phyloP scores from a whole-genome alignment of 2,888 invertebrate genomes.

The Lymantria monacha region DNA sequence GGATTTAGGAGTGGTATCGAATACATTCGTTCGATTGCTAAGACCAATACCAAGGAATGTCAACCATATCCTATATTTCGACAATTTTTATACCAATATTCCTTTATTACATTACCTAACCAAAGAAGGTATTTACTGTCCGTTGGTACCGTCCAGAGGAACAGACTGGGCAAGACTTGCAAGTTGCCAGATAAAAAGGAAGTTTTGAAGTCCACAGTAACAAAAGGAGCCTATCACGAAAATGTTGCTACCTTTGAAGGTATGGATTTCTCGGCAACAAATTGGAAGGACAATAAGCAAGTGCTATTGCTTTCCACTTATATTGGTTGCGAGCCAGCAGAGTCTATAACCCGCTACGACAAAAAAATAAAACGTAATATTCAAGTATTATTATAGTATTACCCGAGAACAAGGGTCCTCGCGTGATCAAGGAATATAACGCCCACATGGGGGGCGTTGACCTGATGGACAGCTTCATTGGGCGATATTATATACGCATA shows the following conservation, averaged over 20 bases:
- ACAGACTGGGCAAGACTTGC: constrained; percentile 36
- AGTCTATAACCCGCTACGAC: constrained; percentile 25
- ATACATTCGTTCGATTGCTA: constrained; percentile 17
- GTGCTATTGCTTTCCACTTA: too few species aligned
- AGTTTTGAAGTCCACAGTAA: constrained; percentile 20
- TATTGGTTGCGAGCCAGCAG: constrained; percentile 42
- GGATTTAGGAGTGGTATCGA: constrained; percentile 19
- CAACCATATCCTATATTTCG: constrained; percentile 33
- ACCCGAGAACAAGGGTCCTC: too few species aligned
- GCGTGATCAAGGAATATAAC: constrained; percentile 35
- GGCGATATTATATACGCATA: constrained; percentile 8
- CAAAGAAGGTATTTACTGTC: constrained; percentile 41
- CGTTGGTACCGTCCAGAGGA: constrained; percentile 42
- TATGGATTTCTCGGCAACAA: constrained; percentile 2
- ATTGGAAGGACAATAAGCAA: constrained; percentile 44
- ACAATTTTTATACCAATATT: constrained; percentile 42
- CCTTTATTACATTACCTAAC: constrained; percentile 38
- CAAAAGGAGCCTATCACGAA: constrained; percentile 34
- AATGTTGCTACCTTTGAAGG: constrained; percentile 30
- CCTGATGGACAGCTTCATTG: constrained; percentile 4
- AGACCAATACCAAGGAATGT: constrained; percentile 12
- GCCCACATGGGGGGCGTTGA: too few species aligned
- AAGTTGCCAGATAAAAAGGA: constrained; percentile 11
- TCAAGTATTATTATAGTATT: constrained; percentile 38
- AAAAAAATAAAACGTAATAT: constrained; percentile 28